These are phyloP conservation scores for Parapsyche elsis DNA, from an alignment of 1,140 invertebrate species.

Conservation along the genomic window DNA sequence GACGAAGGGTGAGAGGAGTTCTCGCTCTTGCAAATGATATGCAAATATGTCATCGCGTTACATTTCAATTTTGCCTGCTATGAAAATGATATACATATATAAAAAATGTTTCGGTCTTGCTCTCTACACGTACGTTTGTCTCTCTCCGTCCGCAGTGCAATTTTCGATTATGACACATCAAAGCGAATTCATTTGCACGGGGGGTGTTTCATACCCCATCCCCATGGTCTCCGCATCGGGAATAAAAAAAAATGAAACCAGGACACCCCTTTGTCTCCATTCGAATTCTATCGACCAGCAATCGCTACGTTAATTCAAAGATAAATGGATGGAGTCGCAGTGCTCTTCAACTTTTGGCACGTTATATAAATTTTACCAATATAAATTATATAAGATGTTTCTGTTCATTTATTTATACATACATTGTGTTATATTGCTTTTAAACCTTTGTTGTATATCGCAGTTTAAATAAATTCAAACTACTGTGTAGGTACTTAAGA, in stretches of 20 bases:
- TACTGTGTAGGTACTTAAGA: too few species aligned
- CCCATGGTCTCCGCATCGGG: background rate
- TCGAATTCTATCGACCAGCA: conserved; percentile 54
- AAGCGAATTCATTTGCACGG: conserved; percentile 13
- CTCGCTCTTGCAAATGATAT: conserved; percentile 2
- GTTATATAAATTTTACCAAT: too few species aligned
- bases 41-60: conserved; percentile 12
- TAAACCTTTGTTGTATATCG: too few species aligned
- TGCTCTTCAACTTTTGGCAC: background rate
- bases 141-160: background rate
- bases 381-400: too few species aligned
- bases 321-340: conserved; percentile 45
- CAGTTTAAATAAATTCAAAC: too few species aligned
- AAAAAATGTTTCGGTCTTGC: too few species aligned
- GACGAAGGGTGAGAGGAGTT: background rate
- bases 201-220: background rate
- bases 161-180: conserved; percentile 2
- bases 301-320: conserved; percentile 51
- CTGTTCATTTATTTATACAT: too few species aligned
- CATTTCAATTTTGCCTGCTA: background rate
- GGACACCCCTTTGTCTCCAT: conserved; percentile 46
- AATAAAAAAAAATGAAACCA: background rate
- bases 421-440: too few species aligned
- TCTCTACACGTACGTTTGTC: too few species aligned
- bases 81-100: background rate